Percentiles rank a stretch among this genome's conserved stretches.
These are phyloP conservation scores for Athene cunicularia DNA, from an alignment of 2,113 vertebrate species.

Conservation along the genomic window DNA sequence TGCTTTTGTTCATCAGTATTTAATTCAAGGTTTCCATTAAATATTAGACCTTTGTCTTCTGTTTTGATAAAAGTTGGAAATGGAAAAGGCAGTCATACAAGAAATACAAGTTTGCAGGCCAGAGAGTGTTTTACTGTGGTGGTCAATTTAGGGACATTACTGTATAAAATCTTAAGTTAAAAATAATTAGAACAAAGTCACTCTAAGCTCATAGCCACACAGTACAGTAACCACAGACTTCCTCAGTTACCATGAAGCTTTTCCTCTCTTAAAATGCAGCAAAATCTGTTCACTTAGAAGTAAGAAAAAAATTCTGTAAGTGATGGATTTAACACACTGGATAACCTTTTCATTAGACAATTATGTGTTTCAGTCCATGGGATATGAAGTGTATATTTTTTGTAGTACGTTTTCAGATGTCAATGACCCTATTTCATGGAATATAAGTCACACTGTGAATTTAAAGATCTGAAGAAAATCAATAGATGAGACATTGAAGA, in stretches of 20 bases:
- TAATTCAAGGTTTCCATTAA: not conserved
- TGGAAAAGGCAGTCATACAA: not conserved
- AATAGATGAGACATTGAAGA: constrained; percentile 64
- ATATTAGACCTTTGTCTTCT: not conserved
- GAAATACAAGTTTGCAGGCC: not conserved
- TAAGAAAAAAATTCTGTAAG: constrained; percentile 60
- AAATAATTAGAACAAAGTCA: constrained; percentile 7
- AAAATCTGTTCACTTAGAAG: constrained; percentile 66
- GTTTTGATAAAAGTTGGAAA: not conserved
- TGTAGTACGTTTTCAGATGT: constrained; percentile 73
- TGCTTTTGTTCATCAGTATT: not conserved
- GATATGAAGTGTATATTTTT: constrained; percentile 70
- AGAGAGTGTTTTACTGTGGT: not conserved
- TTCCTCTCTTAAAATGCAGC: constrained; percentile 61
- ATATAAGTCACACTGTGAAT: constrained; percentile 76
- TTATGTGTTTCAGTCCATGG: constrained; percentile 72
- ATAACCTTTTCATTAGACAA: constrained; percentile 79
- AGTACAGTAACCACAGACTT: constrained; percentile 10
- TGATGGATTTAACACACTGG: constrained; percentile 75
- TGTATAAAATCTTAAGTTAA: constrained; percentile 28
- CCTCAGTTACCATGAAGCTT: constrained; percentile 57
- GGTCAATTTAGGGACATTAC: not conserved
- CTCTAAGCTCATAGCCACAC: constrained; percentile 18
- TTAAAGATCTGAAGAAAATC: constrained; percentile 73
- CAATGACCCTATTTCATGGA: constrained; percentile 75